Conservation (phyloP, 2,888 invertebrate genomes). For the Aleiodes leptofemur region DNA sequence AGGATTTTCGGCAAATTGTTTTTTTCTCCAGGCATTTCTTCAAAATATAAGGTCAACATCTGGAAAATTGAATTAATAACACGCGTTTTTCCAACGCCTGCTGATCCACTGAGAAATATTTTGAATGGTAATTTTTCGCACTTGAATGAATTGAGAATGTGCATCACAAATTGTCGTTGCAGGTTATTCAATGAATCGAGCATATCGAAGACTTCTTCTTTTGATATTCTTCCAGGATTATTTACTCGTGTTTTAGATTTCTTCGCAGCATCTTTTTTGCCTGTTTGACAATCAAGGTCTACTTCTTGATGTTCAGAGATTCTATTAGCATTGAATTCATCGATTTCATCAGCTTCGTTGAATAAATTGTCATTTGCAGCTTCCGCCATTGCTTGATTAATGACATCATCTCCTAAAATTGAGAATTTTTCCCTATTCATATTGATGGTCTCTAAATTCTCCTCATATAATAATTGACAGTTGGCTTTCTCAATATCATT, state of each 20-base stretch:
- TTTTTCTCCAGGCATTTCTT: too few relatives aligned
- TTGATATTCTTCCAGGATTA: not conserved
- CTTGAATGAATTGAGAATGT: constrained; percentile 43
- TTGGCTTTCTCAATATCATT: constrained; percentile 46
- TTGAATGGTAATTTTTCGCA: not conserved
- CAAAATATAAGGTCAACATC: not conserved
- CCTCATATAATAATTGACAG: constrained; percentile 40
- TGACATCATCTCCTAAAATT: constrained; percentile 39
- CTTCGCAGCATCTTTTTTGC: not conserved
- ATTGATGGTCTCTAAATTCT: constrained; percentile 36
- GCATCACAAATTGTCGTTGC: not conserved
- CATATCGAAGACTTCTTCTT: not conserved
- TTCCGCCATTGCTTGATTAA: constrained; percentile 33
- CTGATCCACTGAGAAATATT: not conserved
- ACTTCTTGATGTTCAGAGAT: too few relatives aligned
- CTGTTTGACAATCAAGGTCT: constrained; percentile 47
- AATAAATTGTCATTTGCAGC: constrained; percentile 1
- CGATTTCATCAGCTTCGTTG: too few relatives aligned
- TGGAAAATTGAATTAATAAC: not conserved
- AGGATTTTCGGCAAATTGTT: too few relatives aligned
- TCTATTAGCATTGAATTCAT: too few relatives aligned
- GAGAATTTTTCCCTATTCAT: constrained; percentile 34
- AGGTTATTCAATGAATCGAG: not conserved
- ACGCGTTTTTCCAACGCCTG: not conserved
- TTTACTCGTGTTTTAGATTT: not conserved